A percentile compares a stretch with the other conserved stretches of the same genome.
These are phyloP conservation scores for Dryobates pubescens DNA, from an alignment of 2,797 vertebrate species.

Conservation along the genomic window DNA sequence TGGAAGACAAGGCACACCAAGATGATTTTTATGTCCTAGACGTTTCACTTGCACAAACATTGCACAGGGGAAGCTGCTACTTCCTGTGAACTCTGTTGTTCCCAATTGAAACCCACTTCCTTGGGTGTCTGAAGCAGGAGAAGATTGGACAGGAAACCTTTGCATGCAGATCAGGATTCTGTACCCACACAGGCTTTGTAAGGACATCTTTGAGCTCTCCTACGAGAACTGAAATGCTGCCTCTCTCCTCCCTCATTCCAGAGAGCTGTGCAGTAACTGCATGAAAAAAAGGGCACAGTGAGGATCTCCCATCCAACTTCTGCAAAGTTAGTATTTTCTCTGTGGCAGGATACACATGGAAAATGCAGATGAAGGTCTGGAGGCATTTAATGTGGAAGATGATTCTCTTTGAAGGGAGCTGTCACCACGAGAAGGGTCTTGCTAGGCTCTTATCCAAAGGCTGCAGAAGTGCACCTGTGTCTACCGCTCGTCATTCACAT, in stretches of 20 bases:
- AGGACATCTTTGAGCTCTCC: neutral
- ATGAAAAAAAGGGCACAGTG: neutral
- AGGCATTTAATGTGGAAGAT: neutral
- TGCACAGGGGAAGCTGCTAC: neutral
- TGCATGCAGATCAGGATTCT: neutral
- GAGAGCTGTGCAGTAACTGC: neutral
- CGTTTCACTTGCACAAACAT: neutral
- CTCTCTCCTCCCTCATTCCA: neutral
- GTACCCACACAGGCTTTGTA: neutral
- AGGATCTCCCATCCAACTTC: neutral
- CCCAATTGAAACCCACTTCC: neutral
- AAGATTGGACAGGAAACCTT: neutral
- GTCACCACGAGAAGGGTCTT: neutral
- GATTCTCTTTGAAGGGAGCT: neutral
- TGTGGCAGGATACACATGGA: neutral
- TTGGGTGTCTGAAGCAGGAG: neutral
- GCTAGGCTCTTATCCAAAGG: neutral
- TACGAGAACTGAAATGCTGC: neutral
- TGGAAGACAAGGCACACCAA: neutral
- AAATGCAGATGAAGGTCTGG: neutral
- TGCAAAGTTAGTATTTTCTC: neutral
- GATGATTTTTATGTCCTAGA: slow-evolving; percentile 9
- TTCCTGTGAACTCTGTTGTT: neutral
- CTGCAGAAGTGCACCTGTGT: neutral
- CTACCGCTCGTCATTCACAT: neutral